Conservation (phyloP, 1,140 invertebrate genomes). For the Leptinotarsa lineolata region DNA sequence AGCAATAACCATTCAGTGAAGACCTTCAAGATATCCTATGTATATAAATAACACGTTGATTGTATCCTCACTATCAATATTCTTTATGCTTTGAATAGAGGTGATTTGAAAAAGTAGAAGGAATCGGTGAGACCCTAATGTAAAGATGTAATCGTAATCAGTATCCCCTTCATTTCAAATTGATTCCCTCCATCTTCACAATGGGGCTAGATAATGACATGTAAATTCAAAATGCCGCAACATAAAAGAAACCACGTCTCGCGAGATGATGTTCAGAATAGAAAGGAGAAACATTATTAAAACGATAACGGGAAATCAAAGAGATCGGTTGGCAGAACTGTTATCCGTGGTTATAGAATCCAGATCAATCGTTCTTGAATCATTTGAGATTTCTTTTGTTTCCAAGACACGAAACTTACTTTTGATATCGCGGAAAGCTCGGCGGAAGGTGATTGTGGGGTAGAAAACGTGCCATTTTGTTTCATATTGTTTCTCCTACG, state of each 20-base stretch:
- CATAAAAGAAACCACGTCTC: conserved; percentile 38
- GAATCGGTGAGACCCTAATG: neutral
- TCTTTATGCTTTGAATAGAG: too few relatives aligned
- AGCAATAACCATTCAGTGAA: too few relatives aligned
- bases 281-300: conserved; percentile 41
- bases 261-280: conserved; percentile 31
- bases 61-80: too few relatives aligned
- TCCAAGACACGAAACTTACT: conserved; percentile 32
- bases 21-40: too few relatives aligned
- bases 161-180: neutral
- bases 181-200: conserved; percentile 6
- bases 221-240: conserved; percentile 40
- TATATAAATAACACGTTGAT: too few relatives aligned
- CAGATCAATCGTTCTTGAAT: conserved; percentile 42
- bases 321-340: conserved; percentile 41
- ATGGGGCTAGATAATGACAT: conserved; percentile 34
- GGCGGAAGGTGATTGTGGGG: conserved; percentile 3
- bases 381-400: conserved; percentile 44
- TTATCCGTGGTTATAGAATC: conserved; percentile 48
- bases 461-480: neutral
- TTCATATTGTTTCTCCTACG: too few relatives aligned
- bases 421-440: conserved; percentile 30
- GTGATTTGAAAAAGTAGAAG: neutral
- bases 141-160: neutral
- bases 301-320: conserved; percentile 47